Conservation (phyloP, 2,797 vertebrate species). For the Cirrhinus molitorella region DNA sequence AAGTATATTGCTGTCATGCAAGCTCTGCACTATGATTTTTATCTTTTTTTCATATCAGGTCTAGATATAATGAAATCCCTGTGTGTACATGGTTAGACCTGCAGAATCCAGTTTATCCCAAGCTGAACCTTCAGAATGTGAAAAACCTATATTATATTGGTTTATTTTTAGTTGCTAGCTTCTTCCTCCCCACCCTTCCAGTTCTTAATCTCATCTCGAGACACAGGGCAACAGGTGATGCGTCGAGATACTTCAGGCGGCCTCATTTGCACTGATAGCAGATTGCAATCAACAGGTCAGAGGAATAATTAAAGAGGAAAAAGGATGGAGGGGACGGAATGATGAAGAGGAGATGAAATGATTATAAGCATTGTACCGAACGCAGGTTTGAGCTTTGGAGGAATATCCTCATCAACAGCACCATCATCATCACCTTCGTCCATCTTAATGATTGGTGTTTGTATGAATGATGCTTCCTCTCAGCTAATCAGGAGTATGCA, state of each 20-base stretch:
- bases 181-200: not conserved
- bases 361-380: slow-evolving; percentile 40
- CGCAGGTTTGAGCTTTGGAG: slow-evolving; percentile 27
- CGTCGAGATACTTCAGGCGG: slow-evolving; percentile 32
- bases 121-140: not conserved
- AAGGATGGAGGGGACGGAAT: slow-evolving; percentile 3
- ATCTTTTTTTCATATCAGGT: not conserved
- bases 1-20: not conserved
- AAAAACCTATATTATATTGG: not conserved
- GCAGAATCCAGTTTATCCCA: not conserved
- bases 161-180: slow-evolving; percentile 17
- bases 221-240: slow-evolving; percentile 25
- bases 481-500: slow-evolving; percentile 53
- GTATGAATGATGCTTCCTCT: slow-evolving; percentile 44
- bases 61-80: not conserved
- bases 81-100: not conserved
- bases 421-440: slow-evolving; percentile 29
- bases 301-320: slow-evolving; percentile 42
- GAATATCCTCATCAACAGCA: slow-evolving; percentile 49
- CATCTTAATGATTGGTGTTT: slow-evolving; percentile 48
- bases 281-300: slow-evolving; percentile 54
- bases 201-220: slow-evolving; percentile 26
- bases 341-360: slow-evolving; percentile 38
- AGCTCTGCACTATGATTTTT: not conserved
- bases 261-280: slow-evolving; percentile 41